Conservation (phyloP, 1,140 invertebrate genomes). For the Andricus grossulariae region DNA sequence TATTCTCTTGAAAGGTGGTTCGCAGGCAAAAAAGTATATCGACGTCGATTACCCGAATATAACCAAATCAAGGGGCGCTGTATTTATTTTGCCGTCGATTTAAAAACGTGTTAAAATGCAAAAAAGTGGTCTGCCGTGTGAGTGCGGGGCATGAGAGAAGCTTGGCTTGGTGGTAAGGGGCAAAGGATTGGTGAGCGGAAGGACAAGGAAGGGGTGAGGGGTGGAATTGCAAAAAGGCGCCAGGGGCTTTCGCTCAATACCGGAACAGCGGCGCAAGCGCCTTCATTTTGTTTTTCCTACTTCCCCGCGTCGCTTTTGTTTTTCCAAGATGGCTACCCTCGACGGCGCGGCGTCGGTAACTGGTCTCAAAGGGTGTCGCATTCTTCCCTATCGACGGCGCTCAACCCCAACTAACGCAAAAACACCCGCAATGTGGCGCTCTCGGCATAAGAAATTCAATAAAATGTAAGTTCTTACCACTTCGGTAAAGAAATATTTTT, state of each 20-base stretch:
- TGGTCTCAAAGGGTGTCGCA: conserved; percentile 46
- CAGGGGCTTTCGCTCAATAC: conserved; percentile 69
- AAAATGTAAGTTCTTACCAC: background rate
- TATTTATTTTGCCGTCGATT: conserved; percentile 58
- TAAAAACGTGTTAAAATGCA: conserved; percentile 62
- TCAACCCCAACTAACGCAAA: background rate
- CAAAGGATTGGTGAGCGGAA: conserved; percentile 42
- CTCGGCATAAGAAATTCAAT: background rate
- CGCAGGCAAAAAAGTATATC: background rate
- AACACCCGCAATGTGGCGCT: conserved; percentile 3
- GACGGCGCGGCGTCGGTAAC: conserved; percentile 47
- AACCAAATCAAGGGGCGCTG: conserved; percentile 50
- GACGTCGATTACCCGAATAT: conserved; percentile 42
- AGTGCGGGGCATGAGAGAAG: background rate
- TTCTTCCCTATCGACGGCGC: conserved; percentile 62
- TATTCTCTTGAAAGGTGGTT: too few relatives aligned
- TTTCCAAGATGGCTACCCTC: conserved; percentile 70
- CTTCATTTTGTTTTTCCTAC: conserved; percentile 74
- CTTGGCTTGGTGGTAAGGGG: conserved; percentile 34
- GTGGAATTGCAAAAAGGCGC: conserved; percentile 68
- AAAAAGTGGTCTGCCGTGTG: conserved; percentile 45
- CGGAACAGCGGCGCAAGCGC: conserved; percentile 68
- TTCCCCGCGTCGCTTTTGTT: conserved; percentile 55
- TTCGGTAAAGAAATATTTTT: background rate
- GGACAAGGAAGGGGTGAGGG: conserved; percentile 47